Base-by-base conservation (phyloP, 64 coral and sea anemone species). In the Montipora cactus region DNA sequence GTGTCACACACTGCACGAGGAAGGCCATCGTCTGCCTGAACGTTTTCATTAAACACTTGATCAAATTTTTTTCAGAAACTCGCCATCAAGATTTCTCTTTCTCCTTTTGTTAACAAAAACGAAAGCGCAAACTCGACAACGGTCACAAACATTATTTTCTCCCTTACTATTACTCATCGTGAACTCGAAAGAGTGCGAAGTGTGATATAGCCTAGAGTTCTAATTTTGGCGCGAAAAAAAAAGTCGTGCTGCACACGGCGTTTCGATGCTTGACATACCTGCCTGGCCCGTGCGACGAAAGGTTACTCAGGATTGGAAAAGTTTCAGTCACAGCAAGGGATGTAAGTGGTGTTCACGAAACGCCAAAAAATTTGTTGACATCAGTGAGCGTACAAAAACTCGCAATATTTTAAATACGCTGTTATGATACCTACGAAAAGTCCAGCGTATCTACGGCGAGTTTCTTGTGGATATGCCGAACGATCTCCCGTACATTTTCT, bases 61-160 rank as follows among this genome's bases (percentile, higher is more conserved):
- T 57, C 53, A 57, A 57, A 57, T 57, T 57, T 57, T 1, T 57
- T 57, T 57, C 53, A 57, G 53, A 57, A 57, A 57, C 53, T 28
- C 28, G 28, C 28, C 28, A 79, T 79, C 49, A 18, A 68, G 52
- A 58, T 80, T 80, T 80, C 78, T 80, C 53, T 80, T 50, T 80
- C 49, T 80, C 51, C 49, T 80, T 23, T 37, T 59, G 19, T 59
- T 80, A 8, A 80, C n/a, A 80, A 80, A 80, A 80, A 80, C 78
- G n/a, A 80, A 80, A 59, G 78, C 14, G 8, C 78, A 59, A 28
- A 80, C 76, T 49, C 76, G 74, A 76, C 74, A 76, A 76, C 28
- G 47, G 76, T 52, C 76, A 64, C 8, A 64, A 64, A 64, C 59
- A 64, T 64, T 15, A 64, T 64, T 64, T 79, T 79, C 45, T n/a